A percentile compares a stretch with the other conserved stretches of the same genome.
Evolutionary conservation across 2,797 vertebrate species (phyloP).

Genomic region (Rhyacichthys aspro): DNA sequence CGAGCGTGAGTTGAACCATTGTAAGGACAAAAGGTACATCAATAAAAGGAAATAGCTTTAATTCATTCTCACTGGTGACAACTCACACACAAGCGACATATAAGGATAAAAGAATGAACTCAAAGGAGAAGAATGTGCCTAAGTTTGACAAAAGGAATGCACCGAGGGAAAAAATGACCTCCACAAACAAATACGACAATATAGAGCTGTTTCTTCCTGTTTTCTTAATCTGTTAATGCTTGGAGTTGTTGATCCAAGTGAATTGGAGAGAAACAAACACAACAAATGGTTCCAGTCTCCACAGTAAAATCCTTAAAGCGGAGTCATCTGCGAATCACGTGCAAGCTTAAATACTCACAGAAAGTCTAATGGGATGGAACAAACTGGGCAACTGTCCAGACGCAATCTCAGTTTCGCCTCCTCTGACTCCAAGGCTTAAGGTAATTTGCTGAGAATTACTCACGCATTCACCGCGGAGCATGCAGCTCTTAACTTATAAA

Average conservation of each 20-base stretch:
- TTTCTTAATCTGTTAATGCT: slow-evolving; percentile 20
- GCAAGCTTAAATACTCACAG: slow-evolving; percentile 52
- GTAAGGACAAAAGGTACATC: background rate
- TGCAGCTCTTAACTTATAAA: slow-evolving; percentile 43
- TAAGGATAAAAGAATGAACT: slow-evolving; percentile 42
- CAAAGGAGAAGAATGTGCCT: slow-evolving; percentile 52
- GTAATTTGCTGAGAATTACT: slow-evolving; percentile 61
- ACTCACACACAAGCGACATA: slow-evolving; percentile 37
- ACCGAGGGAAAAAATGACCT: slow-evolving; percentile 30
- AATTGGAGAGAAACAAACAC: slow-evolving; percentile 39
- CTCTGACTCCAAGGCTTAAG: slow-evolving; percentile 45
- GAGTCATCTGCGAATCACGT: slow-evolving; percentile 46
- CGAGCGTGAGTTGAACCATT: slow-evolving; percentile 10
- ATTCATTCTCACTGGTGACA: slow-evolving; percentile 44
- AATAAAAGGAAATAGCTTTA: background rate
- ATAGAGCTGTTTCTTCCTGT: slow-evolving; percentile 12
- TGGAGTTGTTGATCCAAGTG: slow-evolving; percentile 25
- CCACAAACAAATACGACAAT: slow-evolving; percentile 24
- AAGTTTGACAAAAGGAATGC: slow-evolving; percentile 45
- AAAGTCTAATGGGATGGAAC: slow-evolving; percentile 56
- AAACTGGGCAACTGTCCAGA: slow-evolving; percentile 54
- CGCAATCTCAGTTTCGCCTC: slow-evolving; percentile 54
- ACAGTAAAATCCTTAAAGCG: slow-evolving; percentile 21
- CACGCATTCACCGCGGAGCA: slow-evolving; percentile 34
- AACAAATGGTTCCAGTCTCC: background rate